Conservation (phyloP, 2,888 invertebrate genomes). For the Calameuta idolon region DNA sequence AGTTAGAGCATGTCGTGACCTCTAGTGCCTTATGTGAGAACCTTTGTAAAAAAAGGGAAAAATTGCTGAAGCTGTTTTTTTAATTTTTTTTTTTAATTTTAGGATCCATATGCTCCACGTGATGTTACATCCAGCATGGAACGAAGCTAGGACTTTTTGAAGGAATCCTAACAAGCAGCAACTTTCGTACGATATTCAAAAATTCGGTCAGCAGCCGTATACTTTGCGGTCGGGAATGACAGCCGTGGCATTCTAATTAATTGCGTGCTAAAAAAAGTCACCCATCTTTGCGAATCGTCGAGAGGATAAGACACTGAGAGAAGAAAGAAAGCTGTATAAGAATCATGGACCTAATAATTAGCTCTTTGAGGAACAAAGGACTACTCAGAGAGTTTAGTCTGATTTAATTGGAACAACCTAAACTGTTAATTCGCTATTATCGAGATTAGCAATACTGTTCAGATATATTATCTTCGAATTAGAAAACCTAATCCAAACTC, state of each 20-base stretch:
- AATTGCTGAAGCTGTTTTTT: not conserved
- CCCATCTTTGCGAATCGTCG: not conserved
- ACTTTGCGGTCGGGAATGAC: not conserved
- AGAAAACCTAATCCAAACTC: too few species aligned
- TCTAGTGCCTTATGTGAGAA: not conserved
- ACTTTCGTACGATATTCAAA: not conserved
- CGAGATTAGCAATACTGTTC: too few species aligned
- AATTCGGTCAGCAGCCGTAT: not conserved
- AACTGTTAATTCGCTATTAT: not conserved
- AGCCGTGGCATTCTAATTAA: not conserved
- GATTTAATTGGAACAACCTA: not conserved
- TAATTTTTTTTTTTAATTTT: too few species aligned
- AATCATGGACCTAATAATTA: not conserved
- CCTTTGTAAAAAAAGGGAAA: not conserved
- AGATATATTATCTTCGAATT: not conserved
- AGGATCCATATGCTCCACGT: too few species aligned
- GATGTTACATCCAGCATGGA: not conserved
- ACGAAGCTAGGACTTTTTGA: not conserved
- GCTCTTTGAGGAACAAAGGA: not conserved
- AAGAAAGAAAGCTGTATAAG: not conserved
- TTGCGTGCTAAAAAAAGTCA: not conserved
- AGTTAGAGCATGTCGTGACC: not conserved
- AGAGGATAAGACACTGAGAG: not conserved
- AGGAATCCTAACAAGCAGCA: not conserved
- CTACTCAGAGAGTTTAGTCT: not conserved